Evolutionary conservation across 1,140 invertebrate genomes (phyloP), one percentile per base, ranked within the genome.

Genomic region (Lysiphlebus fabarum): DNA sequence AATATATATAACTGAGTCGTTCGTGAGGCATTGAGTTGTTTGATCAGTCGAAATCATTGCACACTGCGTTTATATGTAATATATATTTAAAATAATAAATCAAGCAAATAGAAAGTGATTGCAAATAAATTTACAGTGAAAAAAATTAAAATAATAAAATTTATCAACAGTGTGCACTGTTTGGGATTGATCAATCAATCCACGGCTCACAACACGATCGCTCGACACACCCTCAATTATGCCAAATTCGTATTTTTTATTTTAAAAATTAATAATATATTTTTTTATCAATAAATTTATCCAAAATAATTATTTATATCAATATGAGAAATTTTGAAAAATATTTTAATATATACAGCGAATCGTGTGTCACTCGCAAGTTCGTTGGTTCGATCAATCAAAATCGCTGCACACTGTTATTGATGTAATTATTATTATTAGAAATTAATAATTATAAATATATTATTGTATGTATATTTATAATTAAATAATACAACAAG

Each of bases 321-420:
- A 43, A 14, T 11, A 5, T 14, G 33, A 47, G 11, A 26, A 49
- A 17, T 14, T 40, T 40, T 58, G 10, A n/a, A 34, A 33, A 37
- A 43, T 42, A 33, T 49, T 50, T 58, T 37, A 57, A 37, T 41
- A 10, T 44, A 17, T 41, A 58, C 48, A 64, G 62, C 62, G 56
- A 64, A 53, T 64, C 62, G 59, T 55, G 62, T 48, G 42, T 60
- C 43, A 61, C 50, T 61, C 37, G 53, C 58, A 37, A 60, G 53
- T 60, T 53, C 43, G 58, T 53, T 38, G 45, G 58, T 38, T 60
- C 62, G 62, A 64, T 64, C 62, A 61, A 61, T 57, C 62, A 57
- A 56, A 64, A 64, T 64, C 62, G 62, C 59, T 61, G 62, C 62
- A 64, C 62, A 64, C 62, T 64, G 62, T 47, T 50, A 53, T 50